Percentiles rank a stretch among this genome's conserved stretches.
phyloP scores from a whole-genome alignment of 2,888 invertebrate genomes.

The Mystacides longicornis region DNA sequence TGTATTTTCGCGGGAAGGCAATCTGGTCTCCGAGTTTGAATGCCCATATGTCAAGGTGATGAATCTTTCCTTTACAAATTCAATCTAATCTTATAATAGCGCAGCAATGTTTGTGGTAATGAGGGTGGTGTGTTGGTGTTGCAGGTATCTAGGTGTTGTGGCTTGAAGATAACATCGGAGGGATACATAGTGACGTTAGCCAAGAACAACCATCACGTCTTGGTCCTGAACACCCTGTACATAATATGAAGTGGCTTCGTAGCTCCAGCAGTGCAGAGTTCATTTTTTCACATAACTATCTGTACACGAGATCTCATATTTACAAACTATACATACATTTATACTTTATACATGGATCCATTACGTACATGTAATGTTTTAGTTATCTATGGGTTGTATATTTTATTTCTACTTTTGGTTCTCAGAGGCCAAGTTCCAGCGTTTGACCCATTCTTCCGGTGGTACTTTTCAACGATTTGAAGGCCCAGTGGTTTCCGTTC shows the following conservation, averaged over 20 bases:
- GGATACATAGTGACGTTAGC: slow-evolving; percentile 94
- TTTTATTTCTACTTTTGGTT: no score
- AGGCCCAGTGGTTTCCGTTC: no score
- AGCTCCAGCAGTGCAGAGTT: neutral
- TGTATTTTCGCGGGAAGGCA: slow-evolving; percentile 85
- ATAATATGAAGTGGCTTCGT: slow-evolving; percentile 67
- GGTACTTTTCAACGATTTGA: no score
- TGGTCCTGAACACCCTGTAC: slow-evolving; percentile 90
- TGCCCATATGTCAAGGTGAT: slow-evolving; percentile 95
- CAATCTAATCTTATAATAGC: no score
- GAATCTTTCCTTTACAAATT: no score
- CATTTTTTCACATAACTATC: slow-evolving; percentile 3
- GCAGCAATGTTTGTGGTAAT: no score
- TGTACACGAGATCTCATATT: neutral
- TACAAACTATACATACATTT: neutral
- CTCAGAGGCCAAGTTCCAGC: no score
- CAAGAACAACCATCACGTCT: slow-evolving; percentile 97
- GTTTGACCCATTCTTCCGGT: no score
- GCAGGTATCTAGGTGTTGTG: slow-evolving; percentile 97
- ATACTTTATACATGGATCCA: no score
- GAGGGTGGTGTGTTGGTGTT: no score
- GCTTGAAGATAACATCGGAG: slow-evolving; percentile 93
- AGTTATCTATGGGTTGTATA: no score
- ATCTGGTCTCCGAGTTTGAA: slow-evolving; percentile 85
- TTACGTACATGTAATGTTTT: no score